Evolutionary conservation across 2,113 vertebrate species (phyloP).

Genomic region (Hippocampus guttulatus): DNA sequence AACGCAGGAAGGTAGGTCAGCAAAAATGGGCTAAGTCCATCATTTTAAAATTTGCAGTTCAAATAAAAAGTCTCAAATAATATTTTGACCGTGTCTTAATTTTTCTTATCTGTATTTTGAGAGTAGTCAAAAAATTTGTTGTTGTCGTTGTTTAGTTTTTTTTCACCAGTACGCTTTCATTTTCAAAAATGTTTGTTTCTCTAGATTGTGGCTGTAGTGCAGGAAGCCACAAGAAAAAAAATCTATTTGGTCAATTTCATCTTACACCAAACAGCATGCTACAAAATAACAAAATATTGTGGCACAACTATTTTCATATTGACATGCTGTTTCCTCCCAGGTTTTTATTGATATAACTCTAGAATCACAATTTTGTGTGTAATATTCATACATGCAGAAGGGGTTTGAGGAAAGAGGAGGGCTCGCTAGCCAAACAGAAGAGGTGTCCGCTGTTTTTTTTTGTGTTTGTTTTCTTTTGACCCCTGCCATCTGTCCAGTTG

Average conservation of each 20-base stretch:
- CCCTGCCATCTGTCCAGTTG: conserved; percentile 69
- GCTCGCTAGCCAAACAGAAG: conserved; percentile 66
- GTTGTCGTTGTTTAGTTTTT: too few species aligned
- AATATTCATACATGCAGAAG: conserved; percentile 29
- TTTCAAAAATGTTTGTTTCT: not conserved
- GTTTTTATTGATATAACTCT: too few species aligned
- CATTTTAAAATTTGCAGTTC: too few species aligned
- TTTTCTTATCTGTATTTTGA: not conserved
- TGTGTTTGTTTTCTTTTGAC: conserved; percentile 64
- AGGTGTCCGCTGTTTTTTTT: conserved; percentile 58
- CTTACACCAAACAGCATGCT: too few species aligned
- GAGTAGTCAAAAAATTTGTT: not conserved
- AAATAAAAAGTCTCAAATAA: too few species aligned
- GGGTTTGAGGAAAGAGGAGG: conserved; percentile 7
- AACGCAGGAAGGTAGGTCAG: not conserved
- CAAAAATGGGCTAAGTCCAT: too few species aligned
- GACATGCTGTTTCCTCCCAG: too few species aligned
- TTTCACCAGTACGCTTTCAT: not conserved
- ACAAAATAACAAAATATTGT: too few species aligned
- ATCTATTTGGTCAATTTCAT: too few species aligned
- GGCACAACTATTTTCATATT: too few species aligned
- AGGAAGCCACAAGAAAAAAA: too few species aligned
- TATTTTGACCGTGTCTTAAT: not conserved
- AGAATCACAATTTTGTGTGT: not conserved
- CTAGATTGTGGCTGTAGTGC: conserved; percentile 20